phyloP scores from a whole-genome alignment of 2,888 invertebrate species.

The Sesia bembeciformis region DNA sequence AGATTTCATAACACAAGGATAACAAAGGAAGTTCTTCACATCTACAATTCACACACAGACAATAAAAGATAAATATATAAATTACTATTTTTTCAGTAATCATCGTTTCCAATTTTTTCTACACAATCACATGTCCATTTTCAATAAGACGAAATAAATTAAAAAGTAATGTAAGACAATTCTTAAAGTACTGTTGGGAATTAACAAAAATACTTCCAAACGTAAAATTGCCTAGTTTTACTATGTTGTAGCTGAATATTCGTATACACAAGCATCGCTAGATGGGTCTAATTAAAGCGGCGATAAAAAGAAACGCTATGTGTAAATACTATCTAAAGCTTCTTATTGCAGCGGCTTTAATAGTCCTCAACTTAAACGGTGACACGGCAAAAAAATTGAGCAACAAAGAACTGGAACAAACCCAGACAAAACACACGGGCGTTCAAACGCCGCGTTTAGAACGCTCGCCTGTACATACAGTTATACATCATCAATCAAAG shows the following conservation, averaged over 20 bases:
- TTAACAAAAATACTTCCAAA: conserved; percentile 2
- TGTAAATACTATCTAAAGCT: not conserved
- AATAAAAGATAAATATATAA: conserved; percentile 10
- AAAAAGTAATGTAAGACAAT: conserved; percentile 1
- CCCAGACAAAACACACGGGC: not conserved
- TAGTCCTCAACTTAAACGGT: not conserved
- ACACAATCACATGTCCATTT: not conserved
- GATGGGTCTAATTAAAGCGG: conserved; percentile 4
- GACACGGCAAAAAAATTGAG: not conserved
- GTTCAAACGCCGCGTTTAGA: not conserved
- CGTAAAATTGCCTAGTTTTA: conserved; percentile 7
- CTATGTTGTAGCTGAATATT: conserved; percentile 1
- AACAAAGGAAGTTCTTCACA: too few species aligned
- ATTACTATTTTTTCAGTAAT: conserved; percentile 14
- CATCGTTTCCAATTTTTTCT: conserved; percentile 12
- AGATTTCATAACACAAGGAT: too few species aligned
- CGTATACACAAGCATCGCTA: conserved; percentile 8
- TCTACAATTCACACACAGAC: conserved; percentile 13
- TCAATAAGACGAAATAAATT: not conserved
- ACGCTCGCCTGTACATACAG: not conserved
- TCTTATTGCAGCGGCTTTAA: not conserved
- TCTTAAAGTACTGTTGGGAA: conserved; percentile 4
- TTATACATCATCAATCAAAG: conserved; percentile 7
- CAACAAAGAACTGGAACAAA: not conserved
- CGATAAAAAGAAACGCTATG: not conserved